phyloP scores from a whole-genome alignment of 2,797 vertebrate species.

The Sebastes hopkinsi region DNA sequence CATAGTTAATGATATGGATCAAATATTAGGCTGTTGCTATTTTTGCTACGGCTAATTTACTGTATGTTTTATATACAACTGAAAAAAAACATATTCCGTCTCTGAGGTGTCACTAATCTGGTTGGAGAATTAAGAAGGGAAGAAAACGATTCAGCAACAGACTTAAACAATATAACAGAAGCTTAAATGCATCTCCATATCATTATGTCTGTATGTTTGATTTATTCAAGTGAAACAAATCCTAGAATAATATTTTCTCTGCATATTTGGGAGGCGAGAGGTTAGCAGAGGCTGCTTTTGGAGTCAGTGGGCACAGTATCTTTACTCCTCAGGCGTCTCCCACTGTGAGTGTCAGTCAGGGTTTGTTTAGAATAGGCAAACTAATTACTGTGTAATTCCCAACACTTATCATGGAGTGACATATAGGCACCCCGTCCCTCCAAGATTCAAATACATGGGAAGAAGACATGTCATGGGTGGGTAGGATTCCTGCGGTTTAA shows the following conservation, averaged over 20 bases:
- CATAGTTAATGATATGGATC: background rate
- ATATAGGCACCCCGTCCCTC: constrained; percentile 51
- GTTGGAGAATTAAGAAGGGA: constrained; percentile 1
- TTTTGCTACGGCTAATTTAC: background rate
- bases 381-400: constrained; percentile 70
- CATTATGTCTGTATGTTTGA: constrained; percentile 41
- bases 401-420: constrained; percentile 65
- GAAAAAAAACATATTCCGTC: background rate
- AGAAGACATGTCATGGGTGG: constrained; percentile 52
- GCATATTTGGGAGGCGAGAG: constrained; percentile 20
- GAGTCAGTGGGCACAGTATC: constrained; percentile 55
- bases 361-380: constrained; percentile 55
- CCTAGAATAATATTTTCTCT: constrained; percentile 26
- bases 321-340: constrained; percentile 52
- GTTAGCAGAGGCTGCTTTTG: constrained; percentile 30
- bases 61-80: background rate
- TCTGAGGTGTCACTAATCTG: constrained; percentile 29
- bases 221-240: constrained; percentile 49
- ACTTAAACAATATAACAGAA: constrained; percentile 26
- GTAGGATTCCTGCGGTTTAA: constrained; percentile 58
- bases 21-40: background rate
- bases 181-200: constrained; percentile 37
- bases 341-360: constrained; percentile 52
- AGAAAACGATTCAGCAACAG: constrained; percentile 14
- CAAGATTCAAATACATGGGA: constrained; percentile 58